Evolutionary conservation across 92 coral and sea anemone species (phyloP).

Genomic region (Metridium senile): DNA sequence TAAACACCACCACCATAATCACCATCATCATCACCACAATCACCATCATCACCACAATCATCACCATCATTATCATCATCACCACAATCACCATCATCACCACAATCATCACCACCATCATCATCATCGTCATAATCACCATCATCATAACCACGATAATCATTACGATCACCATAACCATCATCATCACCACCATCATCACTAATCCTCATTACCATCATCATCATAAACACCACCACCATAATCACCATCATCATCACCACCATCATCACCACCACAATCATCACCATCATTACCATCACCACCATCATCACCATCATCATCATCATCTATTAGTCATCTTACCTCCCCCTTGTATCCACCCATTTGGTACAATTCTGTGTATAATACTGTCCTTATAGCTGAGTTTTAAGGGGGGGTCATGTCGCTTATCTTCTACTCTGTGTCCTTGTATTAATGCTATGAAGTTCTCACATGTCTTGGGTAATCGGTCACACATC

Average conservation of each 20-base stretch:
- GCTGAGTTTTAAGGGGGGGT: conserved; percentile 79
- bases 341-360: conserved; percentile 99
- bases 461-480: conserved; percentile 81
- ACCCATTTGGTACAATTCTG: conserved; percentile 96
- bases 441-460: conserved; percentile 67
- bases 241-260: not conserved
- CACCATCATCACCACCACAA: not conserved
- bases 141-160: not conserved
- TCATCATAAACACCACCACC: not conserved
- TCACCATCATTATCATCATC: not conserved
- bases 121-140: not conserved
- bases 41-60: too few relatives aligned
- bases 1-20: not conserved
- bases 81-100: too few relatives aligned
- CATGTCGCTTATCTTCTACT: conserved; percentile 73
- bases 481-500: conserved; percentile 81
- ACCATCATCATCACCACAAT: too few relatives aligned
- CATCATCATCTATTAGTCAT: not conserved
- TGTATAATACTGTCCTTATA: conserved; percentile 83
- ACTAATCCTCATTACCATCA: not conserved
- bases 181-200: not conserved
- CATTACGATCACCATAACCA: too few relatives aligned
- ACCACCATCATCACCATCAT: not conserved
- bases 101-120: not conserved
- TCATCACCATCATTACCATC: not conserved